phyloP scores from a whole-genome alignment of 1,140 invertebrate genomes.

The Zelostemma sp. region DNA sequence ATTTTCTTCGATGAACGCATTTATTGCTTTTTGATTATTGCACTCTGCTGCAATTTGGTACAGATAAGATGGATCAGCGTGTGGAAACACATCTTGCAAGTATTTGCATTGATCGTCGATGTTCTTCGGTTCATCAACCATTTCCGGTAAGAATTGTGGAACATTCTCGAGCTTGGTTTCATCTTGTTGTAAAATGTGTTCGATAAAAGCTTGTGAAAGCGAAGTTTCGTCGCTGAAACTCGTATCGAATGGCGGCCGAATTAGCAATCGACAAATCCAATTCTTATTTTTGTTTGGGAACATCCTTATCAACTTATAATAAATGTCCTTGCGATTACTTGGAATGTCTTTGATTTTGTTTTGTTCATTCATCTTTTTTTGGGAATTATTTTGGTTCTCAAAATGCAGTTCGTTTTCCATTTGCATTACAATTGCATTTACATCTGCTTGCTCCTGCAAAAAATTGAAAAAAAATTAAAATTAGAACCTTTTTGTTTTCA shows the following conservation, averaged over 20 bases:
- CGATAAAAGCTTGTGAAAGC: not conserved
- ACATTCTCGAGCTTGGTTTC: not conserved
- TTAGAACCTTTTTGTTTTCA: too few relatives aligned
- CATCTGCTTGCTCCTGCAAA: too few relatives aligned
- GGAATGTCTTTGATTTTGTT: not conserved
- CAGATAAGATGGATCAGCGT: conserved; percentile 1
- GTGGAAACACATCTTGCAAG: conserved; percentile 1
- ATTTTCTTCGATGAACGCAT: conserved; percentile 2
- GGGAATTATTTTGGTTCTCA: not conserved
- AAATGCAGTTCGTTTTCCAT: too few relatives aligned
- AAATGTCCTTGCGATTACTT: not conserved
- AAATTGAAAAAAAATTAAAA: too few relatives aligned
- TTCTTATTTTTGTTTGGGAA: not conserved
- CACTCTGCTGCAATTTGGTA: not conserved
- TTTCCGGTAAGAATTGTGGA: not conserved
- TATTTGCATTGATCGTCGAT: not conserved
- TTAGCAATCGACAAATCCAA: not conserved
- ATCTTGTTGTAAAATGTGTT: not conserved
- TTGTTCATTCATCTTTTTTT: not conserved
- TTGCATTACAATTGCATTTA: too few relatives aligned
- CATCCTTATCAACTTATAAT: not conserved
- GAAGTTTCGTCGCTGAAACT: not conserved
- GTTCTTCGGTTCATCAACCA: not conserved
- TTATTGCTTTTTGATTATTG: not conserved
- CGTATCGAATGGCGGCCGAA: not conserved